A percentile compares a stretch with the other conserved stretches of the same genome.
Conservation (phyloP, 2,888 invertebrate genomes). For the Hirtodrosophila histrioides region DNA sequence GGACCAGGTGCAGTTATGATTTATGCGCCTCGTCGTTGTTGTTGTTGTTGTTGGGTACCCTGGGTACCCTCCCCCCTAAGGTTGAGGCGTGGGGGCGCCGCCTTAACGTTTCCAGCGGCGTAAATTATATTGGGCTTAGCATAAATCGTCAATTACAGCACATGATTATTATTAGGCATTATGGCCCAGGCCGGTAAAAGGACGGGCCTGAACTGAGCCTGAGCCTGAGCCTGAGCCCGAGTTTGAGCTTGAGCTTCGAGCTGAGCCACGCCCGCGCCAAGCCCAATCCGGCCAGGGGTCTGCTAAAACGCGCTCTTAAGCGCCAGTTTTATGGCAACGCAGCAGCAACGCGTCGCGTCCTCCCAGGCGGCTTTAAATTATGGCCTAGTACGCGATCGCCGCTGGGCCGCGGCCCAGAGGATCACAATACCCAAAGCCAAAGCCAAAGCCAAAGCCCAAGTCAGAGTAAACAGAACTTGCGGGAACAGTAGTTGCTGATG, state of each 20-base stretch:
- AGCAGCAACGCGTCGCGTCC: slow-evolving; percentile 32
- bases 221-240: slow-evolving; percentile 24
- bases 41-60: slow-evolving; percentile 10
- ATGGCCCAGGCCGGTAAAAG: slow-evolving; percentile 51
- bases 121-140: slow-evolving; percentile 78
- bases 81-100: slow-evolving; percentile 56
- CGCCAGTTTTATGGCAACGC: slow-evolving; percentile 70
- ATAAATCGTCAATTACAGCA: slow-evolving; percentile 78
- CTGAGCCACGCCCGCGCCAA: slow-evolving; percentile 75
- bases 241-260: slow-evolving; percentile 22
- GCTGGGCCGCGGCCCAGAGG: slow-evolving; percentile 8
- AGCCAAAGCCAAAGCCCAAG: slow-evolving; percentile 6
- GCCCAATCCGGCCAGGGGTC: slow-evolving; percentile 76
- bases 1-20: slow-evolving; percentile 79
- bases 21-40: slow-evolving; percentile 53
- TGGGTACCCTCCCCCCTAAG: slow-evolving; percentile 2
- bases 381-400: slow-evolving; percentile 52
- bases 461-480: slow-evolving; percentile 1
- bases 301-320: slow-evolving; percentile 68
- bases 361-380: slow-evolving; percentile 56
- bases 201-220: slow-evolving; percentile 29
- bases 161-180: slow-evolving; percentile 80
- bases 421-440: slow-evolving; percentile 5
- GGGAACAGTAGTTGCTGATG: slow-evolving; percentile 47
- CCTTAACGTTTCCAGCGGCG: slow-evolving; percentile 72